Evolutionary conservation across 2,113 vertebrate genomes (phyloP).

Genomic region (Alethe castanea): DNA sequence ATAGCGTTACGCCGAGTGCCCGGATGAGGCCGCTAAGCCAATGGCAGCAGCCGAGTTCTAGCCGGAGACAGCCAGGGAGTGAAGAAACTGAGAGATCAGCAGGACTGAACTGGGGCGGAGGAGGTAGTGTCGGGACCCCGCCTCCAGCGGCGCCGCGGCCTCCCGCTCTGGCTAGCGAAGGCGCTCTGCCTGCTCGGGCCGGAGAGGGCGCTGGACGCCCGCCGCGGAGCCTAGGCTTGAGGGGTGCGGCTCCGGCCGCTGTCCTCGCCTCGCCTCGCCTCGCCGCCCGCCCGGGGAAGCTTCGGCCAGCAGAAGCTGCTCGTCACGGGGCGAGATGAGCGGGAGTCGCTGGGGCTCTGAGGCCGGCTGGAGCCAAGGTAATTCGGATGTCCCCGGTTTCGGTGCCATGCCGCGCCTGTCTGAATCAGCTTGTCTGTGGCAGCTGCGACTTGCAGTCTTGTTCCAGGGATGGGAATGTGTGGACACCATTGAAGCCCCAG

Average conservation of each 20-base stretch:
- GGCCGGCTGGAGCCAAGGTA: not conserved
- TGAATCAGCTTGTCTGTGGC: not conserved
- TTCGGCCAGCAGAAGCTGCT: not conserved
- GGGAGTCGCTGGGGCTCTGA: not conserved
- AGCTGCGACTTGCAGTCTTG: not conserved
- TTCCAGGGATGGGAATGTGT: not conserved
- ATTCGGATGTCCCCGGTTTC: not conserved
- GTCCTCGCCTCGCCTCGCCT: not conserved
- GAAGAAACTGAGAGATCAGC: not conserved
- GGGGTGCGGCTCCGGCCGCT: not conserved
- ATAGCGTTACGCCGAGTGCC: conserved; percentile 84
- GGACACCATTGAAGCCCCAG: no score
- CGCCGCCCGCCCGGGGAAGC: not conserved
- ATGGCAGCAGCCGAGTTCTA: conserved; percentile 69
- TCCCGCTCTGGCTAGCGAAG: not conserved
- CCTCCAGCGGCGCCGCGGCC: not conserved
- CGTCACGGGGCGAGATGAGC: not conserved
- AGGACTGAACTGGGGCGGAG: conserved; percentile 18
- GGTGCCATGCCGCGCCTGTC: not conserved
- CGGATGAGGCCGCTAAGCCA: conserved; percentile 87
- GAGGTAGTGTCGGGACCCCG: not conserved
- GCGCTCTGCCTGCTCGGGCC: not conserved
- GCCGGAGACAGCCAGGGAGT: not conserved
- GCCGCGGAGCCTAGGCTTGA: not conserved
- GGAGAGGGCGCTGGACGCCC: not conserved